Conservation (phyloP, 2,888 invertebrate genomes). For the Bellardia pandia region DNA sequence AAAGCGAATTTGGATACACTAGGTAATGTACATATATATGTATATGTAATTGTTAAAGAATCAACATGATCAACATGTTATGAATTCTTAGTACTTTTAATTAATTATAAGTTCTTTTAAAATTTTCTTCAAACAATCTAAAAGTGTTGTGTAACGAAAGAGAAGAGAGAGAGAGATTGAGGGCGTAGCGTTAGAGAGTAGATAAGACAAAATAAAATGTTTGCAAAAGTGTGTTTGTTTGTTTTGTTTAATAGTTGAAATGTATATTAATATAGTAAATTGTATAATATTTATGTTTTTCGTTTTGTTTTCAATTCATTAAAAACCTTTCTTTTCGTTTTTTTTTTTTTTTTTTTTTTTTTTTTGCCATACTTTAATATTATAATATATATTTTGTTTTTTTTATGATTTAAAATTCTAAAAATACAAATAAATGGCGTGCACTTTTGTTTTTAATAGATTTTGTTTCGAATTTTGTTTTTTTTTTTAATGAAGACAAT, state of each 20-base stretch:
- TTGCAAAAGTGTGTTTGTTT: constrained; percentile 10
- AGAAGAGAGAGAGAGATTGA: neutral
- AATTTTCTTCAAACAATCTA: neutral
- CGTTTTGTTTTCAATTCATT: constrained; percentile 53
- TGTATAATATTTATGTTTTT: constrained; percentile 52
- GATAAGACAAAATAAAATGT: constrained; percentile 4
- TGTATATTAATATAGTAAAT: constrained; percentile 55
- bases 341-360: constrained; percentile 30
- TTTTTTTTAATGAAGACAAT: constrained; percentile 64
- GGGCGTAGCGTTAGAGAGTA: neutral
- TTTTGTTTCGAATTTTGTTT: constrained; percentile 31
- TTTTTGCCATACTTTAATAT: constrained; percentile 51
- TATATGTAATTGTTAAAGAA: too few relatives aligned
- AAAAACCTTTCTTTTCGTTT: constrained; percentile 42
- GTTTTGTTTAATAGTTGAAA: constrained; percentile 48
- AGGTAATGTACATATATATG: too few relatives aligned
- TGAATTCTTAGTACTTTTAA: neutral
- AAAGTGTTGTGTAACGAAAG: neutral
- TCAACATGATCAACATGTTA: too few relatives aligned
- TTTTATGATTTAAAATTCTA: constrained; percentile 58
- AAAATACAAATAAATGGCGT: constrained; percentile 70
- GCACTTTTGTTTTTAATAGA: constrained; percentile 58
- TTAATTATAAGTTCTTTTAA: neutral
- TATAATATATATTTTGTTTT: constrained; percentile 50
- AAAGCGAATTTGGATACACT: too few relatives aligned